phyloP scores from a whole-genome alignment of 2,113 vertebrate genomes.

The Glaucidium brasilianum region DNA sequence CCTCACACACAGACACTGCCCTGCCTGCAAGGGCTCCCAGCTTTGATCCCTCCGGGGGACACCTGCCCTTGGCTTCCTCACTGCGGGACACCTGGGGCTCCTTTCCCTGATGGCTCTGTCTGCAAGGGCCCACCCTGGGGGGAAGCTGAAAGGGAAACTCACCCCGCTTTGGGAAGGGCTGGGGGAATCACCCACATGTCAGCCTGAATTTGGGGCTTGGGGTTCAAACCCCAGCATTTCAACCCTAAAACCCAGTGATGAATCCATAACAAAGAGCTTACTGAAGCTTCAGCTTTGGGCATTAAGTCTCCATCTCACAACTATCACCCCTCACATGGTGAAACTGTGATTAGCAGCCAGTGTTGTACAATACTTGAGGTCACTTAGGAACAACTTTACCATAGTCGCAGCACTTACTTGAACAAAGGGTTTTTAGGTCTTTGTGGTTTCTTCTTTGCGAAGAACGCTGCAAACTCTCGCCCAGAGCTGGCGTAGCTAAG shows the following conservation, averaged over 20 bases:
- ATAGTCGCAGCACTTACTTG: slow-evolving; percentile 79
- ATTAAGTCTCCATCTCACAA: neutral
- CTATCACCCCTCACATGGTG: neutral
- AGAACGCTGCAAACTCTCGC: slow-evolving; percentile 94
- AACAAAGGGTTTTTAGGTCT: slow-evolving; percentile 93
- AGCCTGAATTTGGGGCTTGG: no score
- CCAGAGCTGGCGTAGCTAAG: slow-evolving; percentile 93
- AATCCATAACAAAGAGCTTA: neutral
- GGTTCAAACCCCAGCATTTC: no score
- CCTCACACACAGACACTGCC: no score
- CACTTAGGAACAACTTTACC: neutral
- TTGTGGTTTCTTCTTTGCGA: slow-evolving; percentile 94
- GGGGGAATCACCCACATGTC: no score
- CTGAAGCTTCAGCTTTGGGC: neutral
- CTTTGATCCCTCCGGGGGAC: no score
- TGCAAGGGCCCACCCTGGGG: no score
- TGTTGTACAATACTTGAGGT: accelerated
- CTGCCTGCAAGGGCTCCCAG: no score
- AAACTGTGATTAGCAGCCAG: neutral
- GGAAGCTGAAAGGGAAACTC: no score
- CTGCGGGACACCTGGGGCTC: no score
- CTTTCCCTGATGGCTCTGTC: no score
- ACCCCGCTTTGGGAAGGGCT: no score
- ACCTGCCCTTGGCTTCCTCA: no score
- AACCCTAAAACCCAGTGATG: neutral